These are phyloP conservation scores for Cheilosia scutellata DNA, from an alignment of 2,888 invertebrate genomes.

Conservation along the genomic window DNA sequence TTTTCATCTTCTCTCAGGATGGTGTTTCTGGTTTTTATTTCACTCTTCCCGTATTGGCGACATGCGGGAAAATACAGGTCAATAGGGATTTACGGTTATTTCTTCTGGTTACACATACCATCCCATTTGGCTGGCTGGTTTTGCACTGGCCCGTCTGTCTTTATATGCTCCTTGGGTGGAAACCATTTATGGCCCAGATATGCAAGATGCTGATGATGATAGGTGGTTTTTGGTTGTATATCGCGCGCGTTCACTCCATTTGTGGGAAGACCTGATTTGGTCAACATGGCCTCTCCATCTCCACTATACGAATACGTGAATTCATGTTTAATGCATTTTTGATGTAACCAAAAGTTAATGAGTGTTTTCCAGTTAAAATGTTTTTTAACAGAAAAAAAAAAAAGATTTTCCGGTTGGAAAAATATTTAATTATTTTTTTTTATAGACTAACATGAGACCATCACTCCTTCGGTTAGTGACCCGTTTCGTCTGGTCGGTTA, in stretches of 20 bases:
- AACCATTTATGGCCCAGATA: slow-evolving; percentile 67
- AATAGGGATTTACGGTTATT: slow-evolving; percentile 75
- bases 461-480: slow-evolving; percentile 40
- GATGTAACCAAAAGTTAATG: slow-evolving; percentile 59
- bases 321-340: slow-evolving; percentile 65
- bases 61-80: slow-evolving; percentile 67
- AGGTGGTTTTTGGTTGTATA: slow-evolving; percentile 1
- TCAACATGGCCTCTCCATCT: slow-evolving; percentile 11
- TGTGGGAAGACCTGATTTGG: slow-evolving; percentile 42
- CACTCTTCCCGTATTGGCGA: slow-evolving; percentile 38
- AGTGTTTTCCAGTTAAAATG: slow-evolving; percentile 35
- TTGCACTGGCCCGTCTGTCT: slow-evolving; percentile 32
- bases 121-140: slow-evolving; percentile 28
- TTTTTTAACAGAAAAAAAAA: not conserved
- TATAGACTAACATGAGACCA: slow-evolving; percentile 23
- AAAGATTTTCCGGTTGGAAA: not conserved
- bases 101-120: slow-evolving; percentile 56
- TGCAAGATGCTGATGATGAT: slow-evolving; percentile 42
- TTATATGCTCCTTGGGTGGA: slow-evolving; percentile 20
- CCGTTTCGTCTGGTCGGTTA: slow-evolving; percentile 19
- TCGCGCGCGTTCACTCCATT: slow-evolving; percentile 3
- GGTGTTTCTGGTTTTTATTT: not conserved
- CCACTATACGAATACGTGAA: not conserved
- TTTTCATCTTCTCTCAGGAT: not conserved
- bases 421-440: slow-evolving; percentile 10